These are phyloP conservation scores for Zelostemma sp. DNA, from an alignment of 1,140 invertebrate genomes.

Conservation along the genomic window DNA sequence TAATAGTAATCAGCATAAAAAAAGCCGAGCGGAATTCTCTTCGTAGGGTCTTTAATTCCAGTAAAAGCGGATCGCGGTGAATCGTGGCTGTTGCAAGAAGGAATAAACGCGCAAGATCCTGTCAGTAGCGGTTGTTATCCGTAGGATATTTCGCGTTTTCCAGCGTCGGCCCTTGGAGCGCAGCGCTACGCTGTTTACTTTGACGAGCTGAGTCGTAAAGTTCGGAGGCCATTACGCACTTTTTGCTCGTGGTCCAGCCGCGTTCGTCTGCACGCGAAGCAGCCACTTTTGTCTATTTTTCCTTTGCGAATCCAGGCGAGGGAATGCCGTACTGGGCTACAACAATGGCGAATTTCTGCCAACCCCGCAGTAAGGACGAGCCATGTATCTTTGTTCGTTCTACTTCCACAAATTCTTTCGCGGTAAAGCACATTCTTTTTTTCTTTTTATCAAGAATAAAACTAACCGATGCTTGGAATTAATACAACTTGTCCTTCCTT, in stretches of 20 bases:
- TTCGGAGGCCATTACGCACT: conserved; percentile 37
- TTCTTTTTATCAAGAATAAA: neutral
- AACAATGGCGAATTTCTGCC: conserved; percentile 3
- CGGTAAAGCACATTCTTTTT: conserved; percentile 20
- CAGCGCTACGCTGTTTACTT: conserved; percentile 54
- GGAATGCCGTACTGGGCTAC: conserved; percentile 12
- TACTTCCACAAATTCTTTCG: conserved; percentile 25
- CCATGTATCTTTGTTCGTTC: conserved; percentile 34
- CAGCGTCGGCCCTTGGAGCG: conserved; percentile 16
- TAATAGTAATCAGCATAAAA: conserved; percentile 5
- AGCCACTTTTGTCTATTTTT: conserved; percentile 32
- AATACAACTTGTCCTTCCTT: too few species aligned
- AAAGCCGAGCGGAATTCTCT: conserved; percentile 4
- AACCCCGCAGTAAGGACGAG: neutral
- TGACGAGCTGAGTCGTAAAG: conserved; percentile 56
- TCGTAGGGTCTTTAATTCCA: neutral
- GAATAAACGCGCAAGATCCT: too few species aligned
- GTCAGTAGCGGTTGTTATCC: conserved; percentile 4
- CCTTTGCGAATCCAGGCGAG: conserved; percentile 12
- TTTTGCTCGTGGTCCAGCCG: conserved; percentile 16
- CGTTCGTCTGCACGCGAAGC: conserved; percentile 35
- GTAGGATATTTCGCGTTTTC: conserved; percentile 35
- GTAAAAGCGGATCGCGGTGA: too few species aligned
- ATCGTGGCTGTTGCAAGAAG: neutral
- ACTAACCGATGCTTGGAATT: neutral